These are phyloP conservation scores for Pangasius larnaudii DNA, from an alignment of 2,797 vertebrate species.

Conservation along the genomic window DNA sequence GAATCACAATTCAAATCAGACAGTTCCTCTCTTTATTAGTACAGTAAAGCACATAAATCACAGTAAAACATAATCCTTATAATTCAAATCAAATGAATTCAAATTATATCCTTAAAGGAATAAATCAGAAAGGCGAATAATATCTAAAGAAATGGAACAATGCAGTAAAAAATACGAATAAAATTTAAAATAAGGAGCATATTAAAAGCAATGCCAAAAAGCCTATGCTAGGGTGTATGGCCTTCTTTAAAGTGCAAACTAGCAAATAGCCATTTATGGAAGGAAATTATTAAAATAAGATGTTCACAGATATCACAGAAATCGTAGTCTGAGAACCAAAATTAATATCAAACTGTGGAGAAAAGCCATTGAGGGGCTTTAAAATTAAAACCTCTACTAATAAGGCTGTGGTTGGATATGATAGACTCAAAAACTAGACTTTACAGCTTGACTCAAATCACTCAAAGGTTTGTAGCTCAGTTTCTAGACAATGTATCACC, in stretches of 20 bases:
- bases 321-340: not conserved
- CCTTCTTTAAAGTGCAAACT: conserved; percentile 14
- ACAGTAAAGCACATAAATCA: conserved; percentile 2
- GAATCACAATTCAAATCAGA: not conserved
- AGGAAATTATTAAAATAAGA: not conserved
- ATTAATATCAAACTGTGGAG: not conserved
- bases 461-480: not conserved
- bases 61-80: not conserved
- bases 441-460: not conserved
- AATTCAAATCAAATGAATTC: too few relatives aligned
- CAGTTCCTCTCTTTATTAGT: conserved; percentile 9
- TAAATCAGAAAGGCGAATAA: not conserved
- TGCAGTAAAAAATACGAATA: not conserved
- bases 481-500: not conserved
- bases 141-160: not conserved
- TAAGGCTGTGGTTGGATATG: not conserved
- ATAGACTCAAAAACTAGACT: not conserved
- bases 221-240: not conserved
- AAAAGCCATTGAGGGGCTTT: not conserved
- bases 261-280: not conserved
- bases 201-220: not conserved
- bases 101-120: not conserved
- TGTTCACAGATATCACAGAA: not conserved
- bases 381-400: not conserved
- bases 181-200: not conserved